Evolutionary conservation across 2,113 vertebrate genomes (phyloP), one percentile per base, ranked within the genome.

Genomic region (Hippocampus abdominalis): DNA sequence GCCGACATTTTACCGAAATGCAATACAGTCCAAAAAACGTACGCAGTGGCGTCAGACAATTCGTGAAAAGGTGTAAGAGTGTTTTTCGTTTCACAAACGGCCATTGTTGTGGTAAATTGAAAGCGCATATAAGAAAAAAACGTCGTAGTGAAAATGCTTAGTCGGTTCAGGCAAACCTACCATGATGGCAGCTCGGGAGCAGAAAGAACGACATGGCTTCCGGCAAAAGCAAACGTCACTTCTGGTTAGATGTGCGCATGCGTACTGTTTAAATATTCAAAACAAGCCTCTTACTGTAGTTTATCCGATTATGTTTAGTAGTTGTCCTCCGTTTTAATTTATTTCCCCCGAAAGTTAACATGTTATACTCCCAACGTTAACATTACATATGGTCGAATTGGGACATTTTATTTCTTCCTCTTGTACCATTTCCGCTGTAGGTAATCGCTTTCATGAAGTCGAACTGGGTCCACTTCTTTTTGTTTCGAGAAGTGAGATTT

Each of bases 181-280:
- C 91, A 93, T 93, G 90, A 87, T 86, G 88, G 91, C 89, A 76
- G 85, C 87, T 83, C 66, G 57, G 72, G 87, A 85, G 75, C 83
- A 90, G 87, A 93, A 93, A 93, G 92, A 73, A 91, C 82, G 83
- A 71, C 0, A 11, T n/a, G 10, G 62, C 44, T 88, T 92, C 90
- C 90, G 88, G 44, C 46, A 32, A 0, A 8, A 64, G 59, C 69
- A 81, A 4, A 86, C 84, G 89, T 77, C 0, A 11, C 68, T 87
- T 92, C 90, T 90, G 84, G 23, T 68, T 29, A 25, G 1, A 2
- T 0, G 0, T 53, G 23, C 86, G 44, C 90, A 88, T 86, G 90
- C 87, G 88, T 78, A 80, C 12, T 40, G 3, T 0, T 8, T 13
- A 2, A 11, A 0, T 18, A 49, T 5, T 20, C 4, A 36, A 9